These are phyloP conservation scores for Rotaria macrura DNA, from an alignment of 2,888 invertebrate genomes.

Conservation along the genomic window DNA sequence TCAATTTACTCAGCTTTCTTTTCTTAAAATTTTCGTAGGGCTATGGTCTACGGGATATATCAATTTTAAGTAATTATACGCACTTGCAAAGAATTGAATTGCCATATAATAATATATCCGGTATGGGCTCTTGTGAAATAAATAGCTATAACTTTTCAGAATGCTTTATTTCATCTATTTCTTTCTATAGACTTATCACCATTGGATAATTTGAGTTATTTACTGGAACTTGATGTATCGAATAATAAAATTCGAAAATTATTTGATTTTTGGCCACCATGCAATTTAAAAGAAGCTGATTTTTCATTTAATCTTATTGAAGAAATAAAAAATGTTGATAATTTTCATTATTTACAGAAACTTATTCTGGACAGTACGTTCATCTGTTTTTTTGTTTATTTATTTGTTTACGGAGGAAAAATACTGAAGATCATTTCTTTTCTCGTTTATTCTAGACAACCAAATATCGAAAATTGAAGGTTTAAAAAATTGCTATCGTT, in stretches of 20 bases:
- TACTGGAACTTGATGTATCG: conserved; percentile 46
- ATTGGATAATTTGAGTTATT: conserved; percentile 41
- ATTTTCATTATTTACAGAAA: conserved; percentile 42
- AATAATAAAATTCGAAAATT: conserved; percentile 45
- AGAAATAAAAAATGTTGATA: conserved; percentile 43
- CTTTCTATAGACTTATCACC: conserved; percentile 42
- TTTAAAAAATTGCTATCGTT: conserved; percentile 41
- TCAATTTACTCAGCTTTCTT: neutral
- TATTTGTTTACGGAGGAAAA: too few species aligned
- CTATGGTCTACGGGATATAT: conserved; percentile 42
- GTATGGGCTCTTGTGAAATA: neutral
- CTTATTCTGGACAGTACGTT: conserved; percentile 47
- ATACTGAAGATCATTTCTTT: neutral
- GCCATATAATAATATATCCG: neutral
- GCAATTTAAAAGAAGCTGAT: conserved; percentile 44
- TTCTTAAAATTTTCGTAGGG: conserved; percentile 39
- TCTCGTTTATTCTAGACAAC: conserved; percentile 17
- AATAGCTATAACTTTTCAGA: too few species aligned
- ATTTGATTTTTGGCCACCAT: conserved; percentile 43
- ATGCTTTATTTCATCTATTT: too few species aligned
- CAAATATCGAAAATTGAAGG: conserved; percentile 39
- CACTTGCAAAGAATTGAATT: conserved; percentile 45
- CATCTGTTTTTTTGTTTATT: conserved; percentile 10
- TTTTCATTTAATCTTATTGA: conserved; percentile 45
- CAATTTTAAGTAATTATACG: conserved; percentile 40